phyloP scores from a whole-genome alignment of 2,888 invertebrate genomes.

The Drosophila algonquin region DNA sequence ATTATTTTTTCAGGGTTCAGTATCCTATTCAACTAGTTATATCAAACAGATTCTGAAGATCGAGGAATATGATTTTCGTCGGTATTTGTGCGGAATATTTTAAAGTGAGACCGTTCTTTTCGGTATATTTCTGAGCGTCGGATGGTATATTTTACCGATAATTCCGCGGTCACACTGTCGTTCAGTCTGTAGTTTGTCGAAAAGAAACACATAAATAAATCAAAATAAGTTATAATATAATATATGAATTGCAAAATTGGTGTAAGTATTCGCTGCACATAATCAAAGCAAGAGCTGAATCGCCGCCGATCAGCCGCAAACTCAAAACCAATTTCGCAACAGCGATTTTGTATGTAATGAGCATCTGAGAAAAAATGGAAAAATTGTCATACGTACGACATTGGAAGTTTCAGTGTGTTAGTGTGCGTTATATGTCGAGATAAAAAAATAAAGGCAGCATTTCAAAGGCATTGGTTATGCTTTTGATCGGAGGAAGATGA shows the following conservation, averaged over 20 bases:
- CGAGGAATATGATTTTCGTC: too few species aligned
- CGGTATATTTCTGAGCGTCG: neutral
- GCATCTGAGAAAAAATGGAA: constrained; percentile 53
- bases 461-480: constrained; percentile 34
- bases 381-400: constrained; percentile 63
- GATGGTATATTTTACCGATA: neutral
- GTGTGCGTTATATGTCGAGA: constrained; percentile 50
- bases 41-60: too few species aligned
- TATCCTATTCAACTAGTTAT: too few species aligned
- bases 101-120: too few species aligned
- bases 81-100: too few species aligned
- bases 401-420: constrained; percentile 47
- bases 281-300: constrained; percentile 14
- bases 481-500: constrained; percentile 40
- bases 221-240: constrained; percentile 13
- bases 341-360: constrained; percentile 58
- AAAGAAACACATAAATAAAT: constrained; percentile 30
- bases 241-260: constrained; percentile 38
- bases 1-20: too few species aligned
- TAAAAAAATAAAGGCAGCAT: constrained; percentile 42
- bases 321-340: constrained; percentile 43
- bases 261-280: constrained; percentile 62
- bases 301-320: constrained; percentile 28
- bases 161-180: neutral
- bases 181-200: constrained; percentile 35